Percentiles rank a stretch among this genome's conserved stretches.
These are phyloP conservation scores for Dromius quadrimaculatus DNA, from an alignment of 2,888 invertebrate genomes.

Conservation along the genomic window DNA sequence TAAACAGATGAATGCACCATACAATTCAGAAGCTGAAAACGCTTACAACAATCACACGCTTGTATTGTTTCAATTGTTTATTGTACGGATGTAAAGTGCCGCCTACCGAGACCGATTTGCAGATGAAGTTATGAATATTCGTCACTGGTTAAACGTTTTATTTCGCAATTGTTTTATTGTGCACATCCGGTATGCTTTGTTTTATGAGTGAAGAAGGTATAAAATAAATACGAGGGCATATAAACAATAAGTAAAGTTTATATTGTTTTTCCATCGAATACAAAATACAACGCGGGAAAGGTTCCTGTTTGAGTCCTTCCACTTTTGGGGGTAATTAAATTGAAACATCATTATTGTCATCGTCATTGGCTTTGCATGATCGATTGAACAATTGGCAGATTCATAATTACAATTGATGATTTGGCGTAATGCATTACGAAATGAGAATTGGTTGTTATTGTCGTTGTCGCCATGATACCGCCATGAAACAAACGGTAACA, in stretches of 20 bases:
- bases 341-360: no score
- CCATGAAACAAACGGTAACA: conserved; percentile 28
- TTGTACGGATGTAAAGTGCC: conserved; percentile 13
- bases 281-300: no score
- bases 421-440: conserved; percentile 1
- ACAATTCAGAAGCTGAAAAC: conserved; percentile 17
- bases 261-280: no score
- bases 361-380: not conserved
- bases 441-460: conserved; percentile 15
- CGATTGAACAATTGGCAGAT: no score
- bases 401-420: no score
- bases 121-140: conserved; percentile 31
- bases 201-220: not conserved
- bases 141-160: not conserved
- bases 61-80: conserved; percentile 20
- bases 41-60: conserved; percentile 28
- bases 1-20: not conserved
- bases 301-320: no score
- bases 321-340: no score
- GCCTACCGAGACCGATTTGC: conserved; percentile 12
- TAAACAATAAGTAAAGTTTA: no score
- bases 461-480: conserved; percentile 2
- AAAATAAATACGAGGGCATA: not conserved
- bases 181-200: not conserved
- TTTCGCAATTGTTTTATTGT: not conserved